Conservation (phyloP, 2,113 vertebrate genomes). For the Sapayoa aenigma region DNA sequence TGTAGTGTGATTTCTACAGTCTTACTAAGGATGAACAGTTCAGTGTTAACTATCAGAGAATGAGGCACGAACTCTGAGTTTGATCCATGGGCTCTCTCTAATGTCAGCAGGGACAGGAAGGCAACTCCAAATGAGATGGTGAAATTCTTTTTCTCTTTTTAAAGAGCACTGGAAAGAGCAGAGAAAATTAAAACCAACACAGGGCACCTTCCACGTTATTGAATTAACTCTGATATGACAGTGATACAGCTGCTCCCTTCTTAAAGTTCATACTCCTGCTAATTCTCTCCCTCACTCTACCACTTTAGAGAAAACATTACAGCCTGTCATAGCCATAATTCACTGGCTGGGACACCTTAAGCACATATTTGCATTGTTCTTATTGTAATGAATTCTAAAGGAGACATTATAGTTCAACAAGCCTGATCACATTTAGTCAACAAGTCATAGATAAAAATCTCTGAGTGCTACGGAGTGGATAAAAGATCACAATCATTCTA, state of each 20-base stretch:
- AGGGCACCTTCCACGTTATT: not conserved
- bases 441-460: not conserved
- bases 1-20: not conserved
- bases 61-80: not conserved
- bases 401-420: not conserved
- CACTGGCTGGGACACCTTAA: not conserved
- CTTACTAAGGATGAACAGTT: not conserved
- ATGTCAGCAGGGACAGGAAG: not conserved
- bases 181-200: not conserved
- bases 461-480: not conserved
- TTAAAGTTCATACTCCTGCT: not conserved
- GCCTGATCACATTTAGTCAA: slow-evolving; percentile 29
- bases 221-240: not conserved
- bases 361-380: slow-evolving; percentile 35
- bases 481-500: not conserved
- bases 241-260: not conserved
- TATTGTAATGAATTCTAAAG: slow-evolving; percentile 5
- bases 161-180: not conserved
- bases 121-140: not conserved
- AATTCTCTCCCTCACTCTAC: not conserved
- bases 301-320: not conserved
- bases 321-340: not conserved
- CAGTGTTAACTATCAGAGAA: not conserved
- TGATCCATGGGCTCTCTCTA: not conserved
- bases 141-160: not conserved